A percentile compares a stretch with the other conserved stretches of the same genome.
phyloP scores from a whole-genome alignment of 2,113 vertebrate species.

The Lycocorax pyrrhopterus region DNA sequence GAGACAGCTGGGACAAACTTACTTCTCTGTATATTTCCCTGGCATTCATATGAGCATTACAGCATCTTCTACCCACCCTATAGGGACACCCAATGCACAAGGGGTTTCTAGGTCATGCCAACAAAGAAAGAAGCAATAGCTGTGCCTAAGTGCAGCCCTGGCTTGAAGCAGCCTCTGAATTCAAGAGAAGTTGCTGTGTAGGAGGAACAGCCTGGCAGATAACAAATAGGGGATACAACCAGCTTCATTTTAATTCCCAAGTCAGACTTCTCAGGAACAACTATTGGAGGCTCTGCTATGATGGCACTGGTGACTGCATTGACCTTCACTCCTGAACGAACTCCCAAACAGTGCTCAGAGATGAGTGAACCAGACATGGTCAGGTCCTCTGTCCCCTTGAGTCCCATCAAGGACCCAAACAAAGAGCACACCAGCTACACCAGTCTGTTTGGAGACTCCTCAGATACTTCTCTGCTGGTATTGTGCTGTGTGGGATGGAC shows the following conservation, averaged over 20 bases:
- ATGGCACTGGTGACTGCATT: background rate
- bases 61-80: background rate
- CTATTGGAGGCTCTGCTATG: background rate
- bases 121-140: background rate
- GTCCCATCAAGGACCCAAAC: background rate
- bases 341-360: background rate
- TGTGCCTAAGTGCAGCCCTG: background rate
- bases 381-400: background rate
- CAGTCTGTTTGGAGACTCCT: background rate
- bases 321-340: background rate
- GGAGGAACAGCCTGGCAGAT: background rate
- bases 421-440: background rate
- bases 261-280: background rate
- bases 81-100: background rate
- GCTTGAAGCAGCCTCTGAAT: background rate
- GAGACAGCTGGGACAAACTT: background rate
- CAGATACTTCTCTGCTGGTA: background rate
- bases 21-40: background rate
- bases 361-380: background rate
- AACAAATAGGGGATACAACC: background rate
- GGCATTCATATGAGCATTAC: background rate
- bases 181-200: background rate
- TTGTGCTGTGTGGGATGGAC: background rate
- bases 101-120: background rate
- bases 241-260: background rate